Percentiles rank a stretch among this genome's conserved stretches.
Evolutionary conservation across 2,113 vertebrate genomes (phyloP).

Genomic region (Cynopterus brachyotis): DNA sequence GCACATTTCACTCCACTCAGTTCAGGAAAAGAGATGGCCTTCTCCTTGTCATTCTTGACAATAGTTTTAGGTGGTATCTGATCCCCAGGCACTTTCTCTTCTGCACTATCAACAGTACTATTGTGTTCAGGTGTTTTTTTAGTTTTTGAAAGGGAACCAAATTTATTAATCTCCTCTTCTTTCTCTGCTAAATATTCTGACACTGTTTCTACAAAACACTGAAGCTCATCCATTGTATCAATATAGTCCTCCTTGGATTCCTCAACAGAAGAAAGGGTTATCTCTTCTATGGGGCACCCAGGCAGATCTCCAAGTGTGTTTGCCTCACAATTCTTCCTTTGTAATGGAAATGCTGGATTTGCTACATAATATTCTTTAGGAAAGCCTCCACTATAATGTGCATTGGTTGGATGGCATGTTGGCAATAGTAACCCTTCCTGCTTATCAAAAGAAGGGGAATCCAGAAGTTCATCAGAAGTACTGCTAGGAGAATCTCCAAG

Average conservation of each 20-base stretch:
- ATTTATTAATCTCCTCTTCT: slow-evolving; percentile 95
- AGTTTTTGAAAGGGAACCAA: slow-evolving; percentile 85
- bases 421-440: slow-evolving; percentile 76
- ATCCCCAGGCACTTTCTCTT: slow-evolving; percentile 69
- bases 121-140: slow-evolving; percentile 73
- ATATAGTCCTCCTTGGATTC: slow-evolving; percentile 86
- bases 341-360: slow-evolving; percentile 53
- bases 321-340: slow-evolving; percentile 77
- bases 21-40: slow-evolving; percentile 79
- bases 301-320: slow-evolving; percentile 64
- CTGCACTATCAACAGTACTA: slow-evolving; percentile 69
- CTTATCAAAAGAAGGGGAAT: slow-evolving; percentile 91
- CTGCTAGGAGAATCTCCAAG: slow-evolving; percentile 89
- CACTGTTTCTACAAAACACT: slow-evolving; percentile 93
- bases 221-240: slow-evolving; percentile 92
- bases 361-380: slow-evolving; percentile 49
- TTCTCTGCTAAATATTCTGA: slow-evolving; percentile 96
- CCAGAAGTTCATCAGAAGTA: slow-evolving; percentile 90
- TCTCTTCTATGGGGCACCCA: slow-evolving; percentile 70
- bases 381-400: slow-evolving; percentile 62
- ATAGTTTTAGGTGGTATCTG: slow-evolving; percentile 47
- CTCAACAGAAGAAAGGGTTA: slow-evolving; percentile 82
- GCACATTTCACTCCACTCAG: slow-evolving; percentile 89
- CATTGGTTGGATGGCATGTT: slow-evolving; percentile 65
- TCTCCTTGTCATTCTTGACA: slow-evolving; percentile 72